Evolutionary conservation across 2,888 invertebrate species (phyloP), one percentile per base, ranked within the genome.

Genomic region (Nomada ruficornis): DNA sequence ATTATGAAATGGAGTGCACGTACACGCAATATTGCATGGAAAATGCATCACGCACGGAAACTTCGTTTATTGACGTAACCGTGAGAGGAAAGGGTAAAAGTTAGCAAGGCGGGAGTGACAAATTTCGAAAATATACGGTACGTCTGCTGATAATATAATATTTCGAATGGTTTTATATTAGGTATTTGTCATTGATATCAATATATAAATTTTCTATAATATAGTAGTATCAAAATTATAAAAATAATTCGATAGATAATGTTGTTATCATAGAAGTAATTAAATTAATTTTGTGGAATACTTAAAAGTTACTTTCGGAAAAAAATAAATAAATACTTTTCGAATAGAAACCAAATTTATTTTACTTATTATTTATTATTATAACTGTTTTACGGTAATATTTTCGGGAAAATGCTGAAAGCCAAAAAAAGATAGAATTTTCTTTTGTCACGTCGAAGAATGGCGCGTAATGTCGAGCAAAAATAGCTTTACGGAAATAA

Each of bases 71-170:
- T 20, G 72, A n/a, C 72, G 63, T 2, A n/a, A 50, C 63, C 57
- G 68, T 9, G 79, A 78, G 57, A 5, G 26, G 68, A 57, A 72
- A 57, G 57, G 26, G 71, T 47, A 63, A 80, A 63, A 78, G 57
- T 23, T 15, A 15, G 42, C 55, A 2, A 7, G 47, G 50, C 50
- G 20, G 44, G 20, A 63, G 42, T 18, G 26, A 52, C 15, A 50
- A 13, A 26, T 52, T 52, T n/a, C 23, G 62, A 55, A 52, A 57
- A 64, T 50, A 42, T n/a, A 3, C 2, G 36, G 1, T 67, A 13
- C 15, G 23, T n/a, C 11, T 15, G 55, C 1, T 7, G 26, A 11
- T 11, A 11, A 57, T 36, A 2, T 60, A 9, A 15, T 26, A 26
- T 15, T 57, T 23, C 13, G 20, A 11, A n/a, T 2, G 52, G 52